Conservation (phyloP, 2,797 vertebrate genomes). For the Macroramphosus scolopax region DNA sequence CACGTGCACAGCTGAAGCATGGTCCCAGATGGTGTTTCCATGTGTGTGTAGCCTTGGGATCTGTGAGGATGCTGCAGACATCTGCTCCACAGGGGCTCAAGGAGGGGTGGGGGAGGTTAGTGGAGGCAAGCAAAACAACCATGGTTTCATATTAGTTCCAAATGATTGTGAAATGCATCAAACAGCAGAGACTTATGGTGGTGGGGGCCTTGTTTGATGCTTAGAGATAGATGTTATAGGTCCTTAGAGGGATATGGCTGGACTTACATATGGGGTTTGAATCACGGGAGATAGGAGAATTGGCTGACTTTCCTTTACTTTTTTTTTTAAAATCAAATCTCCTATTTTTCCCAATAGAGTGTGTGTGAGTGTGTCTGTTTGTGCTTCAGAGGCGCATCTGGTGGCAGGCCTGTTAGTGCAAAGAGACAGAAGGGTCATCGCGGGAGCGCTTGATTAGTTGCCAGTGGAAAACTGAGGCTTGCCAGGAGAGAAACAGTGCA, state of each 20-base stretch:
- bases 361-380: constrained; percentile 26
- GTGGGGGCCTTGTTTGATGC: constrained; percentile 46
- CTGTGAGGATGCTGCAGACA: constrained; percentile 75
- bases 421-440: constrained; percentile 79
- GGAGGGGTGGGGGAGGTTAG: constrained; percentile 54
- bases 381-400: constrained; percentile 75
- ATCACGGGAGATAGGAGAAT: constrained; percentile 49
- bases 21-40: constrained; percentile 80
- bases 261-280: constrained; percentile 52
- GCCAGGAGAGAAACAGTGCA: constrained; percentile 73
- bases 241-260: constrained; percentile 35
- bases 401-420: constrained; percentile 79
- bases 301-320: constrained; percentile 52
- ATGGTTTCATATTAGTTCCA: constrained; percentile 71
- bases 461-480: constrained; percentile 70
- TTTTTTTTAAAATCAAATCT: constrained; percentile 51
- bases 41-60: constrained; percentile 77
- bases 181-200: constrained; percentile 54
- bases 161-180: constrained; percentile 67
- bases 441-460: constrained; percentile 77
- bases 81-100: constrained; percentile 74
- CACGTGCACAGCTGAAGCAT: constrained; percentile 64
- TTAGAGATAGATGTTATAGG: constrained; percentile 52
- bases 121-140: constrained; percentile 64
- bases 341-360: constrained; percentile 40